A percentile compares a stretch with the other conserved stretches of the same genome.
phyloP scores from a whole-genome alignment of 2,888 invertebrate species.

The Neria commutata region DNA sequence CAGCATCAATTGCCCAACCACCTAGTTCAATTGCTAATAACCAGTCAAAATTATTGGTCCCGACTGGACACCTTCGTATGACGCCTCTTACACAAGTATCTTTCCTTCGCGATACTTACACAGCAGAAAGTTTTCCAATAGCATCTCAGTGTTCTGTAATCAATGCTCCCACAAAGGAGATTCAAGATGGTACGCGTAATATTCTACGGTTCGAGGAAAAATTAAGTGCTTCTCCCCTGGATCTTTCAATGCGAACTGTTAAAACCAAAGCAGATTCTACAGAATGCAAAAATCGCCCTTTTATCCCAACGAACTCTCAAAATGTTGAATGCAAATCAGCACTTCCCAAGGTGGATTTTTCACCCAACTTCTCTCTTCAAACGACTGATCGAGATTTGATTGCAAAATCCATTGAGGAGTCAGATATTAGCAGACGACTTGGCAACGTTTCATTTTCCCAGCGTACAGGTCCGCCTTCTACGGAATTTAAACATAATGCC shows the following conservation, averaged over 20 bases:
- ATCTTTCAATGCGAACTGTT: constrained; percentile 87
- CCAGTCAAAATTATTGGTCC: no score
- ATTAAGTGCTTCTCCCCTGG: constrained; percentile 70
- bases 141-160: constrained; percentile 7
- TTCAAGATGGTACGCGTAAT: constrained; percentile 1
- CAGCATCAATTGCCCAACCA: constrained; percentile 7
- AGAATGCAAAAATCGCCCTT: constrained; percentile 60
- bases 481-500: no score
- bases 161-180: neutral
- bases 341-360: constrained; percentile 79
- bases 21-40: neutral
- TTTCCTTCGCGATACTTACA: neutral
- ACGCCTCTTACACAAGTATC: constrained; percentile 4
- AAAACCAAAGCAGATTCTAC: constrained; percentile 89
- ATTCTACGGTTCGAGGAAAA: constrained; percentile 10
- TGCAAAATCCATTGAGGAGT: neutral
- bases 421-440: constrained; percentile 3
- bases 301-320: constrained; percentile 11
- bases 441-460: no score
- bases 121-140: neutral
- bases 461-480: no score
- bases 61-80: constrained; percentile 7
- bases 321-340: constrained; percentile 44
- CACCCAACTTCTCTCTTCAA: constrained; percentile 70
- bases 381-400: constrained; percentile 33